Base-by-base conservation (phyloP, 2,888 invertebrate genomes). In the Ellobium chinense region DNA sequence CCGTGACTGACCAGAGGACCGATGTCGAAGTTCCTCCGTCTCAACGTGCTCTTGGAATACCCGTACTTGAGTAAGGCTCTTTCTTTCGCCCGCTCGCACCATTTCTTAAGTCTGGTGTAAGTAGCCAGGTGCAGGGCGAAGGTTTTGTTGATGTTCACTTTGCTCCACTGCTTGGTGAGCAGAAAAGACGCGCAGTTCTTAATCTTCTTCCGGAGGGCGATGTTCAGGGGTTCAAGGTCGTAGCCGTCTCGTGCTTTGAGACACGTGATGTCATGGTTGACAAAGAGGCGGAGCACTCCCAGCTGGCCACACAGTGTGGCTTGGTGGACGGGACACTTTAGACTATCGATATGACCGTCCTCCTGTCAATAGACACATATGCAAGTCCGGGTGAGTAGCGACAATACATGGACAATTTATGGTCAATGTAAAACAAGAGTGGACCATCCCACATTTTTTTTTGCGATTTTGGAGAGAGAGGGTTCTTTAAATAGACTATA, bases 111-210 rank as follows among this genome's bases (percentile, higher is more conserved):
- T 70, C 85, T 85, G n/a, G 88, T 84, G 79, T 88, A 91, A 29
- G 91, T 89, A 12, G 88, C 87, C 36, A 93, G 82, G 37, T 78
- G 79, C 2, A 85, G 62, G 0, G 88, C 83, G 29, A 88, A 86
- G 27, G 85, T 87, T 66, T 89, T 89, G 9, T 87, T 88, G 54
- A 91, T 88, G 4, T 87, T 86, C 2, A 92, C 89, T 76, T 90
- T 88, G n/a, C 90, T 91, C 93, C 92, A 92, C 79, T 92, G 92
- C 77, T 92, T 92, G 14, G 92, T 91, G 21, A 93, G 86, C 24
- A 93, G 86, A 81, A 92, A 92, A 1, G 91, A 90, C 5, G 92
- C 93, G 77, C 92, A 92, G 31, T 89, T 87, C 78, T 89, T 89
- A 69, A 91, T 87, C 68, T 89, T 87, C 39, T 89, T 88, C 54